Evolutionary conservation across 2,113 vertebrate genomes (phyloP).

Genomic region (Phylloscopus trochiloides): DNA sequence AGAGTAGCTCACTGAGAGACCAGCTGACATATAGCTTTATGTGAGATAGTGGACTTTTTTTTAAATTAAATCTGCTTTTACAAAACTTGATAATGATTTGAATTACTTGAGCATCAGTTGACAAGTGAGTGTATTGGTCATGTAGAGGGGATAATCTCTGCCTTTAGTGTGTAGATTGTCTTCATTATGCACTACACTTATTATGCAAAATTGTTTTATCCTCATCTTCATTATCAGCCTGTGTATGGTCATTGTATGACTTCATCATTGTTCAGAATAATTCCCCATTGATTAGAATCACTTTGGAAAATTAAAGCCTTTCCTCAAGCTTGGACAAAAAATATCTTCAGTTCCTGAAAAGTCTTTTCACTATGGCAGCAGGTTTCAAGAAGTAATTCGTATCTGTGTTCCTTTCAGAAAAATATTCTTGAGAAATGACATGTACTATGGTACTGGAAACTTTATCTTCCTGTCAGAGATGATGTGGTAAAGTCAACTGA

Average conservation of each 20-base stretch:
- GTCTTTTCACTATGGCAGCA: neutral
- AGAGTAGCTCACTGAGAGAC: neutral
- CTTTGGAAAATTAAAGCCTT: constrained; percentile 55
- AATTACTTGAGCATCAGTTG: neutral
- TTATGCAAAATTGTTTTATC: constrained; percentile 1
- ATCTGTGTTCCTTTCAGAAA: constrained; percentile 58
- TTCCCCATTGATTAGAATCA: constrained; percentile 55
- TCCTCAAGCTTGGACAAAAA: constrained; percentile 25
- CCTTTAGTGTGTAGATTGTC: neutral
- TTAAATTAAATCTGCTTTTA: accelerated
- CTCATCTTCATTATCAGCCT: constrained; percentile 28
- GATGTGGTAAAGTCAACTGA: constrained; percentile 54
- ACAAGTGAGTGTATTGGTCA: neutral
- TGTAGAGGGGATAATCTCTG: neutral
- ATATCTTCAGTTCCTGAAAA: constrained; percentile 57
- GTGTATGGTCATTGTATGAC: neutral
- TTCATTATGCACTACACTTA: neutral
- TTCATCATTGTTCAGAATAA: constrained; percentile 14
- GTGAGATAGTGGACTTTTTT: neutral
- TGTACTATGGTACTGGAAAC: neutral
- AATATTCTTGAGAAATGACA: constrained; percentile 56
- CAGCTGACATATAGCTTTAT: neutral
- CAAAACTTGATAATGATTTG: neutral
- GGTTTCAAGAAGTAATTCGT: constrained; percentile 28
- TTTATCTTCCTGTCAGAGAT: constrained; percentile 72